Evolutionary conservation across 2,113 vertebrate species (phyloP).

Genomic region (Benitochromis conjunctus): DNA sequence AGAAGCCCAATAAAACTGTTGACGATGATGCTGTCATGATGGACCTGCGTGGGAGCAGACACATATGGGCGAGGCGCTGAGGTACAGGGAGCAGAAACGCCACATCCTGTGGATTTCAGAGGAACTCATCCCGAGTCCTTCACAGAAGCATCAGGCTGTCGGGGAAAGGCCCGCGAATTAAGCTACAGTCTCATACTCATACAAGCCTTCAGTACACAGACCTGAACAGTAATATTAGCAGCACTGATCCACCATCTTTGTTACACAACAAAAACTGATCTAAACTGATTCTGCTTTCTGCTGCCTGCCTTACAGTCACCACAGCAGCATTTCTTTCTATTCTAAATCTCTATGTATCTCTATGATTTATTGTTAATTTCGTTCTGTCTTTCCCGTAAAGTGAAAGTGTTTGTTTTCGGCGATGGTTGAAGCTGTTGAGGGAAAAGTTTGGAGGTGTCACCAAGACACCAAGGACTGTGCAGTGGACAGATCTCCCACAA

Average conservation of each 20-base stretch:
- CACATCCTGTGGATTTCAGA: neutral
- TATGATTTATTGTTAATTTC: neutral
- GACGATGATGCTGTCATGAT: neutral
- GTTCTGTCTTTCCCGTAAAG: neutral
- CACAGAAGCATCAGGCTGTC: neutral
- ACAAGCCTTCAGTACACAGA: neutral
- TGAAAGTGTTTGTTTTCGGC: neutral
- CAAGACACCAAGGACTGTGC: neutral
- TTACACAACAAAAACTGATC: neutral
- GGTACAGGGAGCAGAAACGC: neutral
- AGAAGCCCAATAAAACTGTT: neutral
- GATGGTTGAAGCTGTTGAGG: neutral
- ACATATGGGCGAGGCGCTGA: neutral
- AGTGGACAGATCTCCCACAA: neutral
- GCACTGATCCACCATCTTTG: neutral
- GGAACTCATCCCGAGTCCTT: neutral
- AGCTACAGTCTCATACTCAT: no score
- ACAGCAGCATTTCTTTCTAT: neutral
- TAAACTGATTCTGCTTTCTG: neutral
- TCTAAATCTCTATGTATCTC: neutral
- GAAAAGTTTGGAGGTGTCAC: neutral
- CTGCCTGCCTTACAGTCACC: neutral
- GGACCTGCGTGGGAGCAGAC: no score
- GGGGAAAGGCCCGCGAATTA: no score
- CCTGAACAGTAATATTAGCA: neutral